A percentile compares a stretch with the other conserved stretches of the same genome.
Conservation (phyloP, 2,888 invertebrate species). For the Rotaria socialis region DNA sequence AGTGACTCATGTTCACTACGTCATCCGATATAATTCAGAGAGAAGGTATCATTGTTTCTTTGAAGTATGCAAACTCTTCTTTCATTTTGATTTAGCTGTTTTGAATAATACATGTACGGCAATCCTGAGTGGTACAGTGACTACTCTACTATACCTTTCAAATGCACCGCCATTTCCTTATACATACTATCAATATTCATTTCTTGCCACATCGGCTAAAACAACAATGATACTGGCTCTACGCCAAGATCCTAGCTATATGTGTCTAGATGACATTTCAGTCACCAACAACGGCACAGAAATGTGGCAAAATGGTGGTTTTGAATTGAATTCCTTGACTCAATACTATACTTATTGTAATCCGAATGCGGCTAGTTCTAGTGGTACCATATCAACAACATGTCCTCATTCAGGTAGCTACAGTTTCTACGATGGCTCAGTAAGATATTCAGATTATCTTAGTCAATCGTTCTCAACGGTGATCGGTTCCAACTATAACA, state of each 20-base stretch:
- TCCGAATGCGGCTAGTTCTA: neutral
- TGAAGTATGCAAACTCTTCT: neutral
- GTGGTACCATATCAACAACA: neutral
- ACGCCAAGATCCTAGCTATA: neutral
- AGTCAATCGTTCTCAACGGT: neutral
- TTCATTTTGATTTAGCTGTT: neutral
- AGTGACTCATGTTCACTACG: too few relatives aligned
- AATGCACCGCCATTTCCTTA: neutral
- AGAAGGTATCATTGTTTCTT: too few relatives aligned
- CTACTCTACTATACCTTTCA: neutral
- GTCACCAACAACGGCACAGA: neutral
- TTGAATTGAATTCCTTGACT: neutral
- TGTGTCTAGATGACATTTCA: neutral
- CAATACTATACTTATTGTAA: neutral
- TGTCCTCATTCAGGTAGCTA: neutral
- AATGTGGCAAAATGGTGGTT: neutral
- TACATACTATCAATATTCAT: neutral
- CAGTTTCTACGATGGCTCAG: neutral
- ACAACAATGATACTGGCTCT: neutral
- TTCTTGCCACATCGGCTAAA: neutral
- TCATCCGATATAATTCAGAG: too few relatives aligned
- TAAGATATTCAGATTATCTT: neutral
- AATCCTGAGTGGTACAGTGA: neutral
- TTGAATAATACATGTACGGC: neutral
- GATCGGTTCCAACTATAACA: neutral